Evolutionary conservation across 2,888 invertebrate species (phyloP).

Genomic region (Ophion ellenae): DNA sequence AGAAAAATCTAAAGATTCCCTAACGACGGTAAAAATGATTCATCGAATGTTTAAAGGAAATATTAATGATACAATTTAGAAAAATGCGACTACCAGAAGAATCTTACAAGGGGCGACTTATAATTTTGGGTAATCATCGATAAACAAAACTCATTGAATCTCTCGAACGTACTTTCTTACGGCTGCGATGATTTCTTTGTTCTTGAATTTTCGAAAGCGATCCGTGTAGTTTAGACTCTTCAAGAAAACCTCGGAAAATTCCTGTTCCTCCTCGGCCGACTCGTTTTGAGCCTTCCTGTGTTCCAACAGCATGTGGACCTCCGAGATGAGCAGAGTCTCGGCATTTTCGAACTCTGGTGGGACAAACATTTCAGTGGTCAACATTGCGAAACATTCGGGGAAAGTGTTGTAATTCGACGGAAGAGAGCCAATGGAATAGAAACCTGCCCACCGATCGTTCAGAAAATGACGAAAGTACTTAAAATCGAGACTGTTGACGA

Average conservation of each 20-base stretch:
- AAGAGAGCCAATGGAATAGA: neutral
- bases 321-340: constrained; percentile 97
- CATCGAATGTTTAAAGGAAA: too few species aligned
- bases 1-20: too few species aligned
- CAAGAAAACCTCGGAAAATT: constrained; percentile 99
- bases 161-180: constrained; percentile 92
- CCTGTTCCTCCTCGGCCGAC: constrained; percentile 98
- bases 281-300: constrained; percentile 99
- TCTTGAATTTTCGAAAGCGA: constrained; percentile 98
- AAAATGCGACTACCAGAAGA: too few species aligned
- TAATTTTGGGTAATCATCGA: neutral
- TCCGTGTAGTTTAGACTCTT: constrained; percentile 98
- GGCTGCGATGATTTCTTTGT: constrained; percentile 98
- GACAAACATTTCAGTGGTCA: constrained; percentile 49
- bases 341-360: constrained; percentile 97
- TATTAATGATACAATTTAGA: too few species aligned
- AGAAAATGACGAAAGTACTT: neutral
- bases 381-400: neutral
- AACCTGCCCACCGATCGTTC: neutral
- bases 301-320: constrained; percentile 97
- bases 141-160: neutral
- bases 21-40: too few species aligned
- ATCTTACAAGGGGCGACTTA: too few species aligned
- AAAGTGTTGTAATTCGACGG: neutral
- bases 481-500: neutral